Conservation (phyloP, 2,888 invertebrate genomes). For the Epiperipatus broadwayi region DNA sequence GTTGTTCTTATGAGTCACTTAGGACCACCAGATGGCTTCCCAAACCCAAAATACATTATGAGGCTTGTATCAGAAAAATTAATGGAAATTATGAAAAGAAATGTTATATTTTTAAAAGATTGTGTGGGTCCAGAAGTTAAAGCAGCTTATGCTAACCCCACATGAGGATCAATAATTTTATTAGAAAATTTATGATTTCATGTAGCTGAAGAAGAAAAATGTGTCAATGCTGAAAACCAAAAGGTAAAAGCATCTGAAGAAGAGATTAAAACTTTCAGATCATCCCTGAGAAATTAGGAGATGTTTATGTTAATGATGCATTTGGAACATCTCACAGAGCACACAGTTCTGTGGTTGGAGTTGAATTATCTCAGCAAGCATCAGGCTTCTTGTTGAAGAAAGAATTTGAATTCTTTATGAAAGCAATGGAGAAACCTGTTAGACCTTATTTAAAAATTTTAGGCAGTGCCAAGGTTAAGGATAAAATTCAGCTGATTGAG, state of each 20-base stretch:
- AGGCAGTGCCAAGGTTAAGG: conserved; percentile 93
- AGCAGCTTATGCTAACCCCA: conserved; percentile 65
- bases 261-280: conserved; percentile 65
- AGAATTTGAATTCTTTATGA: conserved; percentile 89
- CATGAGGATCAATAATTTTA: conserved; percentile 67
- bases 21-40: conserved; percentile 83
- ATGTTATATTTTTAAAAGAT: conserved; percentile 47
- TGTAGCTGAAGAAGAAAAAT: conserved; percentile 95
- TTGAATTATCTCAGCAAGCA: conserved; percentile 71
- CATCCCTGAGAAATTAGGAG: conserved; percentile 76
- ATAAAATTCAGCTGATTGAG: conserved; percentile 93
- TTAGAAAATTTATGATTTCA: conserved; percentile 92
- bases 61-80: conserved; percentile 82
- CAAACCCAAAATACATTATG: conserved; percentile 67
- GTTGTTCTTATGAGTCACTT: conserved; percentile 94
- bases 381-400: conserved; percentile 91
- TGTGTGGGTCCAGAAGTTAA: conserved; percentile 86
- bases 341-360: conserved; percentile 89
- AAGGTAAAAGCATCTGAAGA: conserved; percentile 80
- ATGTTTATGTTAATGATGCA: conserved; percentile 96
- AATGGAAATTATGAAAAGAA: conserved; percentile 49
- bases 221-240: conserved; percentile 66
- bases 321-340: conserved; percentile 87
- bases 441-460: conserved; percentile 93
- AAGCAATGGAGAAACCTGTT: conserved; percentile 81